Percentiles rank a stretch among this genome's conserved stretches.
These are phyloP conservation scores for Berghia stephanieae DNA, from an alignment of 1,140 invertebrate species.

Conservation along the genomic window DNA sequence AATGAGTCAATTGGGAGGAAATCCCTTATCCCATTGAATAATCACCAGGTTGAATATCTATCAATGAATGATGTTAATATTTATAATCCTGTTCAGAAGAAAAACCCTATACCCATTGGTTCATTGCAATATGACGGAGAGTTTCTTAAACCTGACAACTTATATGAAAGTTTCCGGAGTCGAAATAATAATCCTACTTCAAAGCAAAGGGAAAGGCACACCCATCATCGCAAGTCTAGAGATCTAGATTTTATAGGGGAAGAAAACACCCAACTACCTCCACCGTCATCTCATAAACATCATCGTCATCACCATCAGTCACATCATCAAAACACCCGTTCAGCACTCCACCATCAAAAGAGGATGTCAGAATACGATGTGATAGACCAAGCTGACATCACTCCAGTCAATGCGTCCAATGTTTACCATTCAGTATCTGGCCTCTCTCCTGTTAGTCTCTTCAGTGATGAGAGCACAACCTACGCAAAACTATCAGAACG, in stretches of 20 bases:
- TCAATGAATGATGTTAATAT: background rate
- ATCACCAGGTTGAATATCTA: background rate
- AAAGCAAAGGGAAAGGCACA: constrained; percentile 20
- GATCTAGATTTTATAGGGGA: background rate
- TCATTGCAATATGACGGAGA: background rate
- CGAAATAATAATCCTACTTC: background rate
- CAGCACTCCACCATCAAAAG: constrained; percentile 25
- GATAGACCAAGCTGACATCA: background rate
- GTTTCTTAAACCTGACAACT: constrained; percentile 23
- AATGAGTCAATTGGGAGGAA: constrained; percentile 1
- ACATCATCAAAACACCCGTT: constrained; percentile 10
- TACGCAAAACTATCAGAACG: constrained; percentile 29
- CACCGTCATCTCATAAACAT: background rate
- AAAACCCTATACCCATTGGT: background rate
- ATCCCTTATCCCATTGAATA: background rate
- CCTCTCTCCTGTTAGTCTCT: constrained; percentile 22
- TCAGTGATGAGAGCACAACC: constrained; percentile 32
- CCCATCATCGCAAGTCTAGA: constrained; percentile 10
- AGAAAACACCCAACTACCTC: background rate
- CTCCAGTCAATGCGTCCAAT: constrained; percentile 24
- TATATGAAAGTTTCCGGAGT: constrained; percentile 28
- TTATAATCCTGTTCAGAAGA: background rate
- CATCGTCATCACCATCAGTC: constrained; percentile 24
- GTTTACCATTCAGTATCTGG: constrained; percentile 32
- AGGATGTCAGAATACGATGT: constrained; percentile 10